Evolutionary conservation across 2,113 vertebrate species (phyloP).

Genomic region (Arenaria interpres): DNA sequence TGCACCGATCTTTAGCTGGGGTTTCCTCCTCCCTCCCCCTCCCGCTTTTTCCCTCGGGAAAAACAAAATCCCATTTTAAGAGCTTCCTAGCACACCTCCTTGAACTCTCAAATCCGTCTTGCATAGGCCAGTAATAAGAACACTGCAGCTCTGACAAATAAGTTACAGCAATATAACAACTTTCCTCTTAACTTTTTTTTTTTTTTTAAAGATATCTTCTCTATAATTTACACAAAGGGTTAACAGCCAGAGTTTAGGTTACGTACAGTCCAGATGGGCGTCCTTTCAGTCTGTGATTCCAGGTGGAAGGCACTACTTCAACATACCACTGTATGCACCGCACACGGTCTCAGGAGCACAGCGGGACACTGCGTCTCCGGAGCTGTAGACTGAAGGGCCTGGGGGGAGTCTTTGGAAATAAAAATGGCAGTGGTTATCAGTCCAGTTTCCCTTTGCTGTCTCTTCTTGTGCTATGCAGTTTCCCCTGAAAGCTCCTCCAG

Average conservation of each 20-base stretch:
- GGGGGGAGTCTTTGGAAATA: slow-evolving; percentile 65
- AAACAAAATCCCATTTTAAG: slow-evolving; percentile 41
- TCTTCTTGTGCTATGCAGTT: slow-evolving; percentile 59
- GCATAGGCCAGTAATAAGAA: slow-evolving; percentile 72
- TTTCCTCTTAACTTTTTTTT: slow-evolving; percentile 51
- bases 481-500: slow-evolving; percentile 38
- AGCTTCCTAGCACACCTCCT: slow-evolving; percentile 32
- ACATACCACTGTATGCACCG: slow-evolving; percentile 53
- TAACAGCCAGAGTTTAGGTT: slow-evolving; percentile 52
- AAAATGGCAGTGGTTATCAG: slow-evolving; percentile 71
- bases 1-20: background rate
- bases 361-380: background rate
- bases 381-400: slow-evolving; percentile 59
- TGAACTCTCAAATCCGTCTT: slow-evolving; percentile 52
- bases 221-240: slow-evolving; percentile 68
- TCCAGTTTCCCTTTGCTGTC: slow-evolving; percentile 50
- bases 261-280: slow-evolving; percentile 44
- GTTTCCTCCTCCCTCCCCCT: background rate
- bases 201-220: slow-evolving; percentile 66
- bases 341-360: slow-evolving; percentile 22
- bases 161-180: slow-evolving; percentile 70
- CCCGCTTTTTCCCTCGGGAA: background rate
- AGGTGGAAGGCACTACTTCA: slow-evolving; percentile 73
- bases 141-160: slow-evolving; percentile 74
- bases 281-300: slow-evolving; percentile 62